Conservation (phyloP, 1,140 invertebrate species). For the Diorhabda carinulata region DNA sequence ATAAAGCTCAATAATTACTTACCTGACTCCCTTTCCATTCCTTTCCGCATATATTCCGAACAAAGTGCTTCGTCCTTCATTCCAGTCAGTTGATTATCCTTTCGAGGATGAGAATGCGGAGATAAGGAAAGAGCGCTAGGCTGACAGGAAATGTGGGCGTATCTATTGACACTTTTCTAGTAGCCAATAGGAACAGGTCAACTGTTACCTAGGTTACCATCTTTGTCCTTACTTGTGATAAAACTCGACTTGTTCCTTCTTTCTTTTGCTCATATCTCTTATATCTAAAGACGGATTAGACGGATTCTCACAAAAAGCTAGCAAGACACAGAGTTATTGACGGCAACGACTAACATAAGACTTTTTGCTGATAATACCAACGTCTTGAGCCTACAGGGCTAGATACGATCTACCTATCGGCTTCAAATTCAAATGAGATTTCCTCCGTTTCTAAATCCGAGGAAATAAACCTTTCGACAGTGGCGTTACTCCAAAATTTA, state of each 20-base stretch:
- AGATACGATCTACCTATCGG: slow-evolving; percentile 11
- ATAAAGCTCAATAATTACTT: too few species aligned
- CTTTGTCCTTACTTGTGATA: slow-evolving; percentile 39
- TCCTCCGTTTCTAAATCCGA: not conserved
- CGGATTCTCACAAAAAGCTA: slow-evolving; percentile 18
- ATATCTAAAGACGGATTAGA: slow-evolving; percentile 26
- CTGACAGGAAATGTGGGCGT: slow-evolving; percentile 31
- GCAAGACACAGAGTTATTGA: slow-evolving; percentile 15
- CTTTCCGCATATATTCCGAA: not conserved
- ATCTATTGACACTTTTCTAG: slow-evolving; percentile 44
- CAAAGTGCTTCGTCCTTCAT: not conserved
- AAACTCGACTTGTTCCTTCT: slow-evolving; percentile 25
- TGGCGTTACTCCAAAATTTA: too few species aligned
- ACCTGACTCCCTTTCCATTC: too few species aligned
- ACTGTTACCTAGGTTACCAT: slow-evolving; percentile 41
- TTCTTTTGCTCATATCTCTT: slow-evolving; percentile 26
- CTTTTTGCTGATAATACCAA: not conserved
- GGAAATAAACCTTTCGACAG: too few species aligned
- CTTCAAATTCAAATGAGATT: slow-evolving; percentile 3
- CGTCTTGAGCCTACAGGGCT: not conserved
- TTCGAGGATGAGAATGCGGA: not conserved
- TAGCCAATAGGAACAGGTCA: slow-evolving; percentile 42
- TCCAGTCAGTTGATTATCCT: not conserved
- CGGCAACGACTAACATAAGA: not conserved
- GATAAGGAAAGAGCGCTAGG: not conserved